A percentile compares a stretch with the other conserved stretches of the same genome.
phyloP scores from a whole-genome alignment of 2,888 invertebrate genomes.

The Tetramorium bicarinatum region DNA sequence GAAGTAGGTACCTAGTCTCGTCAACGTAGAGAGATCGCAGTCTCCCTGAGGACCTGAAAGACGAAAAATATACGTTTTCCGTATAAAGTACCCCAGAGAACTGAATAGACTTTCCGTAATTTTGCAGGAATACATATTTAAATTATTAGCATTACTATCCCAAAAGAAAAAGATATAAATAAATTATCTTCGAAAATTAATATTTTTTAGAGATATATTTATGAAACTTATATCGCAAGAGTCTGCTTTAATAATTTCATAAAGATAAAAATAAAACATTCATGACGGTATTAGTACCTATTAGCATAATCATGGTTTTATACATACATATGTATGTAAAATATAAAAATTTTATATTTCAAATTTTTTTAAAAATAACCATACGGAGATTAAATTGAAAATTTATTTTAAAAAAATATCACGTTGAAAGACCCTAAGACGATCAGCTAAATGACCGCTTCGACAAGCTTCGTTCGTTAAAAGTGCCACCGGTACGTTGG shows the following conservation, averaged over 20 bases:
- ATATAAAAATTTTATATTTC: background rate
- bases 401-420: slow-evolving; percentile 35
- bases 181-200: background rate
- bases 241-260: background rate
- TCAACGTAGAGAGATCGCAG: slow-evolving; percentile 74
- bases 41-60: slow-evolving; percentile 72
- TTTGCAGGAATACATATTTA: slow-evolving; percentile 14
- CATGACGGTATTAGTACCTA: slow-evolving; percentile 12
- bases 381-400: slow-evolving; percentile 21
- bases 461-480: slow-evolving; percentile 38
- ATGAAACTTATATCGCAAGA: background rate
- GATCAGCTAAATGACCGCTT: slow-evolving; percentile 25
- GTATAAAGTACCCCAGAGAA: slow-evolving; percentile 44
- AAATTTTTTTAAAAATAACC: slow-evolving; percentile 14
- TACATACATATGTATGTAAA: too few species aligned
- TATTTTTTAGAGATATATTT: background rate
- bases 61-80: slow-evolving; percentile 65
- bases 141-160: slow-evolving; percentile 24
- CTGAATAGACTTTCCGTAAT: slow-evolving; percentile 46
- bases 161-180: background rate
- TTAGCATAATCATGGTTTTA: background rate
- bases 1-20: slow-evolving; percentile 73
- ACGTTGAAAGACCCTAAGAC: background rate
- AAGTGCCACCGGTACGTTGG: slow-evolving; percentile 29
- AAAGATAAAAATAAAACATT: slow-evolving; percentile 23